These are phyloP conservation scores for Pyrgus malvae DNA, from an alignment of 2,888 invertebrate genomes.

Conservation along the genomic window DNA sequence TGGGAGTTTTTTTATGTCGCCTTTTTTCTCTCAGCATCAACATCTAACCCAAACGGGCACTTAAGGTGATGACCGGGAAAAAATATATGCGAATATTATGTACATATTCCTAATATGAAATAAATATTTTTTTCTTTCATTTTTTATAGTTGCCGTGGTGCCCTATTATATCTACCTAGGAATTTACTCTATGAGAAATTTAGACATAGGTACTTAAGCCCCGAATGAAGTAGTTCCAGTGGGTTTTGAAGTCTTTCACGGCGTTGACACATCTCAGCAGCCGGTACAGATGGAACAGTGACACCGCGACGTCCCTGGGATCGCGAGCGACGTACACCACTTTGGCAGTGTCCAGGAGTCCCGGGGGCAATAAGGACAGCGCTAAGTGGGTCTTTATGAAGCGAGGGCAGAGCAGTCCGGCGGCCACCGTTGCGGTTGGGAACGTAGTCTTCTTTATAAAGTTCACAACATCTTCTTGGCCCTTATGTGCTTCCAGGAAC, in stretches of 20 bases:
- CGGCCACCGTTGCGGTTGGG: conserved; percentile 50
- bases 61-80: no score
- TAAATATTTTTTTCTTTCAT: no score
- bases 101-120: no score
- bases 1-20: no score
- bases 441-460: conserved; percentile 1
- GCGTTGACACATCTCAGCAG: conserved; percentile 76
- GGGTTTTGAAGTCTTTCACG: conserved; percentile 81
- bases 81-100: no score
- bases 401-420: conserved; percentile 39
- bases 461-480: conserved; percentile 7
- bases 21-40: no score
- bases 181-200: background rate
- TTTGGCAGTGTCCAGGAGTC: background rate
- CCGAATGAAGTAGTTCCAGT: conserved; percentile 83
- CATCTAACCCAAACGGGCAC: no score
- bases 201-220: conserved; percentile 82
- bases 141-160: no score
- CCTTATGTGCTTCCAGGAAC: background rate
- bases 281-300: conserved; percentile 77
- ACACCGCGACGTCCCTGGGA: conserved; percentile 90
- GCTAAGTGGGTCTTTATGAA: conserved; percentile 73
- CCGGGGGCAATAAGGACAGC: conserved; percentile 14
- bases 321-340: conserved; percentile 88
- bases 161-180: background rate